Percentiles rank a stretch among this genome's conserved stretches.
These are phyloP conservation scores for Crotalus tigris DNA, from an alignment of 2,113 vertebrate genomes.

Conservation along the genomic window DNA sequence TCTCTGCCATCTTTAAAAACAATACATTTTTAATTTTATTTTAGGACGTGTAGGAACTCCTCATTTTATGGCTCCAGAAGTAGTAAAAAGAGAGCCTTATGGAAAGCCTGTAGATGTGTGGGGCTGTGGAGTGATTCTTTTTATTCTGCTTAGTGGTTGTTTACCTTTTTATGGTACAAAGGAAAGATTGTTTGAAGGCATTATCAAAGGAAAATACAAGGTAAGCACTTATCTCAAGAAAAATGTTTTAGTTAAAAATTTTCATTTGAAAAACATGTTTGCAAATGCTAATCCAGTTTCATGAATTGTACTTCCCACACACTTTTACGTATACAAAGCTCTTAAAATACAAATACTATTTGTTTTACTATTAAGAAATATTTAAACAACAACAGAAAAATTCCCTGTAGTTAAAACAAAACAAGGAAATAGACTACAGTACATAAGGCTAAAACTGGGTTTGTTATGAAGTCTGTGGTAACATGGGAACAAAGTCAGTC, in stretches of 20 bases:
- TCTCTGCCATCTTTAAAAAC: constrained; percentile 1
- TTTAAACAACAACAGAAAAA: background rate
- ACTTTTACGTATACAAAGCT: background rate
- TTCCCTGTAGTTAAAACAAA: background rate
- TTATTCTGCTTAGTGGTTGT: constrained; percentile 96
- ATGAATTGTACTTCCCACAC: background rate
- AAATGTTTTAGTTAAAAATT: background rate
- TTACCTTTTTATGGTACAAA: constrained; percentile 99
- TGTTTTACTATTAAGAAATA: background rate
- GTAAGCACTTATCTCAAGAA: constrained; percentile 64
- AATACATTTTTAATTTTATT: constrained; percentile 45
- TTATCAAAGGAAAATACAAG: constrained; percentile 99
- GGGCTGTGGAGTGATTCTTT: constrained; percentile 98
- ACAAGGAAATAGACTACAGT: background rate
- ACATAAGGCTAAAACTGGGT: background rate
- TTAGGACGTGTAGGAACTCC: constrained; percentile 95
- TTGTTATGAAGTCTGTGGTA: background rate
- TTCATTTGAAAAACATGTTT: constrained; percentile 26
- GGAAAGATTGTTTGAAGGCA: constrained; percentile 97
- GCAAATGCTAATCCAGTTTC: background rate
- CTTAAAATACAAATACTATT: background rate
- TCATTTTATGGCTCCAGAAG: constrained; percentile 99
- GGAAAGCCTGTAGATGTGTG: constrained; percentile 98
- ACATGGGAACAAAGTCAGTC: background rate
- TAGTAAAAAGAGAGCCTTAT: constrained; percentile 97